Percentiles rank a stretch among this genome's conserved stretches.
Conservation (phyloP, 2,797 vertebrate species). For the Ctenopoma kingsleyae region DNA sequence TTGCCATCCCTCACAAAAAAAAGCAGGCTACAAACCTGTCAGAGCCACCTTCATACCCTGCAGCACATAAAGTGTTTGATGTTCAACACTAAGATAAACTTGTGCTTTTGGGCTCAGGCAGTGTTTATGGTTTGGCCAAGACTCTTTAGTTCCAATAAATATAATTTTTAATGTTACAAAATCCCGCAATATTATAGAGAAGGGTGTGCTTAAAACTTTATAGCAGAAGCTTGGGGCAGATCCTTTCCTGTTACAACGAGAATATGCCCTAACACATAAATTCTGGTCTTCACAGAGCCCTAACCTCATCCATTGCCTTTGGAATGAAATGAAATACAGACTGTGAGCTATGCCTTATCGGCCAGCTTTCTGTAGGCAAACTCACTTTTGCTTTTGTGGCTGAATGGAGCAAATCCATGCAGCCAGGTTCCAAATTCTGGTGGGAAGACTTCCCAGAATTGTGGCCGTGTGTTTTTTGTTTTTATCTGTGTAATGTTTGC, state of each 20-base stretch:
- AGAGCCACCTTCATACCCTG: neutral
- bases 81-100: neutral
- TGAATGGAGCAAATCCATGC: conserved; percentile 19
- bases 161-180: neutral
- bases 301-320: neutral
- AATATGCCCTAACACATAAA: neutral
- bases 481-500: neutral
- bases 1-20: neutral
- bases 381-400: neutral
- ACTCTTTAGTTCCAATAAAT: neutral
- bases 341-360: neutral
- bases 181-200: neutral
- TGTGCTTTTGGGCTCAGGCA: neutral
- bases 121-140: neutral
- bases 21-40: conserved; percentile 7
- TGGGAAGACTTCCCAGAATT: neutral
- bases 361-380: neutral
- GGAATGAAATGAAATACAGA: neutral
- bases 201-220: neutral
- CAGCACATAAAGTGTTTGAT: conserved; percentile 7
- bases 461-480: neutral
- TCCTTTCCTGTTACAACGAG: neutral
- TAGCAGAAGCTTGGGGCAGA: neutral
- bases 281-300: neutral
- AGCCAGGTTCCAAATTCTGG: neutral